Conservation (phyloP, 2,888 invertebrate genomes). For the Diplazon laetatorius region DNA sequence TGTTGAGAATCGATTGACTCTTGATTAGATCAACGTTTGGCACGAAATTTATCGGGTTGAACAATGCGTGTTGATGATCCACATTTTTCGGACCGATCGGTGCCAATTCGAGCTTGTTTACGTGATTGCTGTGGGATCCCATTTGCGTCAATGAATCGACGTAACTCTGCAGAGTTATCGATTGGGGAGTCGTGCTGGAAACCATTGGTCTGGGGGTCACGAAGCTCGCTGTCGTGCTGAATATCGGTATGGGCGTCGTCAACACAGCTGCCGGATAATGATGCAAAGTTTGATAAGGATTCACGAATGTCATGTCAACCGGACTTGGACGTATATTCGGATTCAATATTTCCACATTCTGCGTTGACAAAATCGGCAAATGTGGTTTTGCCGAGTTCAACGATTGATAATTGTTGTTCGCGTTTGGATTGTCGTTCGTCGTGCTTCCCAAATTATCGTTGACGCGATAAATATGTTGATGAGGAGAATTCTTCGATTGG, state of each 20-base stretch:
- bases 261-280: slow-evolving; percentile 76
- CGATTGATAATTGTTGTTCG: slow-evolving; percentile 64
- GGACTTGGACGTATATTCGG: slow-evolving; percentile 74
- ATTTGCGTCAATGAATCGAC: slow-evolving; percentile 75
- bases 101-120: slow-evolving; percentile 59
- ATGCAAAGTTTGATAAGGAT: slow-evolving; percentile 71
- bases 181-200: slow-evolving; percentile 63
- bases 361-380: slow-evolving; percentile 75
- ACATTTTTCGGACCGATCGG: slow-evolving; percentile 54
- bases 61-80: slow-evolving; percentile 70
- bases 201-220: slow-evolving; percentile 70
- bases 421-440: slow-evolving; percentile 70
- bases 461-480: slow-evolving; percentile 51
- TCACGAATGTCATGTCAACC: slow-evolving; percentile 69
- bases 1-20: slow-evolving; percentile 76
- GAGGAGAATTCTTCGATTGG: slow-evolving; percentile 21
- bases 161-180: slow-evolving; percentile 72
- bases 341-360: slow-evolving; percentile 79
- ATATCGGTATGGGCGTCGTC: slow-evolving; percentile 79
- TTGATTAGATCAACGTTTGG: slow-evolving; percentile 78
- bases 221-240: slow-evolving; percentile 74
- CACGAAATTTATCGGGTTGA: slow-evolving; percentile 80
- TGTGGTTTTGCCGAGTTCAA: slow-evolving; percentile 71
- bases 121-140: slow-evolving; percentile 69
- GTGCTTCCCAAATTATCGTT: slow-evolving; percentile 74